Conservation (phyloP, 2,797 vertebrate species). For the Craterocephalus amniculus region DNA sequence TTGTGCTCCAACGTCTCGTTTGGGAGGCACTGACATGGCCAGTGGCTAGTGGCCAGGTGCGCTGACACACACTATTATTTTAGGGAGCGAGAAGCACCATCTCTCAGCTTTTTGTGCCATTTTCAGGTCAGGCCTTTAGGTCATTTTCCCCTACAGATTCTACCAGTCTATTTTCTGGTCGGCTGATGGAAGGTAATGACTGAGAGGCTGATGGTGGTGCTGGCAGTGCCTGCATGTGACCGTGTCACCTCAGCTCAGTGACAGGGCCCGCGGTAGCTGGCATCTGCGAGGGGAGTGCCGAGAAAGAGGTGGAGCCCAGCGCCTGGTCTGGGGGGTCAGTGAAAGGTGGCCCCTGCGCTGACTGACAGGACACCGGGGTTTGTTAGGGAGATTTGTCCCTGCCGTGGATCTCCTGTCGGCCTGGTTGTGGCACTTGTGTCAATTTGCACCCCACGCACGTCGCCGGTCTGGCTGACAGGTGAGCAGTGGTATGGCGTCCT, state of each 20-base stretch:
- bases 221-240: slow-evolving; percentile 67
- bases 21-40: slow-evolving; percentile 65
- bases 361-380: slow-evolving; percentile 82
- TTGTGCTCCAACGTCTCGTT: slow-evolving; percentile 56
- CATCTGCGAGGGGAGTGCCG: slow-evolving; percentile 56
- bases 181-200: slow-evolving; percentile 81
- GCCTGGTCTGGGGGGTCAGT: slow-evolving; percentile 79
- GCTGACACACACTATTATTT: slow-evolving; percentile 79
- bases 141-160: slow-evolving; percentile 76
- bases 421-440: slow-evolving; percentile 76
- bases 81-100: slow-evolving; percentile 61
- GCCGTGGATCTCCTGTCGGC: slow-evolving; percentile 80
- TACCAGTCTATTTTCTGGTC: slow-evolving; percentile 75
- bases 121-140: slow-evolving; percentile 82
- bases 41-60: slow-evolving; percentile 74
- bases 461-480: slow-evolving; percentile 81
- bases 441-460: slow-evolving; percentile 79
- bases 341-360: slow-evolving; percentile 63
- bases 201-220: slow-evolving; percentile 72
- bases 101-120: slow-evolving; percentile 78
- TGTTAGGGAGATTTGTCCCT: slow-evolving; percentile 85
- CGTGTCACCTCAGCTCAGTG: slow-evolving; percentile 74
- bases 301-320: slow-evolving; percentile 53
- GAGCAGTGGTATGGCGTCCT: slow-evolving; percentile 74
- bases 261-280: slow-evolving; percentile 61